phyloP scores from a whole-genome alignment of 35 echinoderm and acorn worm species.

The Apostichopus parvimensis region DNA sequence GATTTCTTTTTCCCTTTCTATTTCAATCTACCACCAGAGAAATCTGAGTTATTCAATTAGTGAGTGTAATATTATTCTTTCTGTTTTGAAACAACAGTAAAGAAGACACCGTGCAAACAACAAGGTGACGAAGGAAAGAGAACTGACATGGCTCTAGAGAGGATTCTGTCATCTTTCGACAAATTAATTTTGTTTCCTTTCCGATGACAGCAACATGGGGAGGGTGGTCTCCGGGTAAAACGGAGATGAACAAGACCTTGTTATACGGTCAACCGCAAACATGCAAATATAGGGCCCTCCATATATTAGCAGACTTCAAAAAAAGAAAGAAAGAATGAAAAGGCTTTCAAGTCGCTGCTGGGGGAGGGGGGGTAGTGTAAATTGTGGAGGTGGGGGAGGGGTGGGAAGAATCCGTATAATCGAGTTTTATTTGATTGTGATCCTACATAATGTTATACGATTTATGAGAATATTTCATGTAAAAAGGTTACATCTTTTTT shows the following conservation, averaged over 20 bases:
- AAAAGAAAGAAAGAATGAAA: no score
- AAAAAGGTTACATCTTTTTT: no score
- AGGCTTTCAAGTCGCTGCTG: no score
- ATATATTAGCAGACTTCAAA: no score
- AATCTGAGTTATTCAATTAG: slow-evolving; percentile 52
- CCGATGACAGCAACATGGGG: slow-evolving; percentile 19
- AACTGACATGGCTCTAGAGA: slow-evolving; percentile 25
- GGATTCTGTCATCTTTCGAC: slow-evolving; percentile 49
- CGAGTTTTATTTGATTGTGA: no score
- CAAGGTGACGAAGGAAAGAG: slow-evolving; percentile 38
- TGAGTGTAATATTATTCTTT: slow-evolving; percentile 48
- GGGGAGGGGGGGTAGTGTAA: no score
- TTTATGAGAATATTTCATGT: no score
- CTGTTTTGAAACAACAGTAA: slow-evolving; percentile 51
- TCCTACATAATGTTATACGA: no score
- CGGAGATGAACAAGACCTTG: not conserved
- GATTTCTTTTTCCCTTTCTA: not conserved
- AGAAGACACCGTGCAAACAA: slow-evolving; percentile 25
- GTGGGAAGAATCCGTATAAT: no score
- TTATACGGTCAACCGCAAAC: not conserved
- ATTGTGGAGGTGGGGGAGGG: no score
- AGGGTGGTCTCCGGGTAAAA: slow-evolving; percentile 5
- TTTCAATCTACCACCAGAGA: not conserved
- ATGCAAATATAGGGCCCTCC: no score
- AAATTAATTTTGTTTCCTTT: slow-evolving; percentile 62